Evolutionary conservation across 1,140 invertebrate genomes (phyloP), one percentile per base, ranked within the genome.

Genomic region (Cyphomyrmex costatus): DNA sequence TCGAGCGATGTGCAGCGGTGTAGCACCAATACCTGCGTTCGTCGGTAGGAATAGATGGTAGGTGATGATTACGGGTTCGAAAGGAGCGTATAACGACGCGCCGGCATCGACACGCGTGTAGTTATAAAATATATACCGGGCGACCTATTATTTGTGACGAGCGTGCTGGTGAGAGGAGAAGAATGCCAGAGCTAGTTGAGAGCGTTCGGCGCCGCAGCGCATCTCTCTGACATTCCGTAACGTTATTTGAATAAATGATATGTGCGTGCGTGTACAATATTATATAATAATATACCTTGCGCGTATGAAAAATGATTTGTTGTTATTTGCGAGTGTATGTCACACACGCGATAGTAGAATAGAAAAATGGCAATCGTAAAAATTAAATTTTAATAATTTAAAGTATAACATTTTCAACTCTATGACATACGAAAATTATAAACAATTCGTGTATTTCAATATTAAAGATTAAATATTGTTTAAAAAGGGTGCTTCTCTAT

Each of bases 31-130:
- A 83, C 68, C 79, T 73, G 68, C 60, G 24, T 16, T 78, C 60
- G 51, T 74, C 82, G 65, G 77, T 74, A 63, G 84, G 88, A 83
- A 89, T 89, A 89, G 88, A 89, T 89, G 88, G 88, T 89, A 89
- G 88, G 88, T 49, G 78, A 89, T 89, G 88, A 89, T 89, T 89
- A 89, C 85, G 61, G 88, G 88, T 89, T 86, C 53, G 85, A 36
- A 61, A 86, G 70, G 30, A 71, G 83, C 61, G 80, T 87, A 53
- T 89, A 89, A 89, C 88, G 84, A 89, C 63, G 70, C 68, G 77
- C 51, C 88, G 49, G 84, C 87, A 63, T 78, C 87, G 77, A 89
- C 88, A 89, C 88, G 88, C 85, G 73, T 85, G 63, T 33, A 80
- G 88, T 82, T 89, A 86, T 89, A 89, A 89, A 89, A 76, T 84